phyloP scores from a whole-genome alignment of 1,140 invertebrate genomes.

The Sitobion miscanthi region DNA sequence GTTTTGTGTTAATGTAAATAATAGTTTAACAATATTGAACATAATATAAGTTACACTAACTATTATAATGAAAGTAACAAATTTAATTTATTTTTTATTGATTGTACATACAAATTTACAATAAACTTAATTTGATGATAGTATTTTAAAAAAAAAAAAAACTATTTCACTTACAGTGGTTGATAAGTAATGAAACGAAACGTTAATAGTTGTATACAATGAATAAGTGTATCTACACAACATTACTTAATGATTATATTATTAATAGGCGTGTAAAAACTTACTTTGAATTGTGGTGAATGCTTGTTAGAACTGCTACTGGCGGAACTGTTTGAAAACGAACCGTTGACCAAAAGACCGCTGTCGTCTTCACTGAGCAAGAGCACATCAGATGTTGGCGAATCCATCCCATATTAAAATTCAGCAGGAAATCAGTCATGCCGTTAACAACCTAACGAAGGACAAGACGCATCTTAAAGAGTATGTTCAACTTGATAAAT shows the following conservation, averaged over 20 bases:
- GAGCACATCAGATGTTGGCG: conserved; percentile 40
- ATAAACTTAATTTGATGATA: not conserved
- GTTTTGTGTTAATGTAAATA: not conserved
- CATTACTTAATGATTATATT: not conserved
- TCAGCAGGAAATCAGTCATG: not conserved
- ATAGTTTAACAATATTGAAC: not conserved
- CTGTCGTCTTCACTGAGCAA: conserved; percentile 45
- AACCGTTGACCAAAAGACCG: conserved; percentile 32
- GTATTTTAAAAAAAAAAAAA: not conserved
- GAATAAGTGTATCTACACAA: not conserved
- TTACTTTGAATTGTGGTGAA: conserved; percentile 8
- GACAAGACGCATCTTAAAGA: not conserved
- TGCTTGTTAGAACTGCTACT: conserved; percentile 16
- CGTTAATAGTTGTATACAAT: not conserved
- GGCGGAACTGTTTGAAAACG: conserved; percentile 33
- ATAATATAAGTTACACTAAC: no score
- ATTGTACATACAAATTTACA: not conserved
- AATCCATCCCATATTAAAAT: conserved; percentile 48
- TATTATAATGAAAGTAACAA: no score
- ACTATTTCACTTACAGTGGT: not conserved
- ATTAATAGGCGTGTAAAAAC: not conserved
- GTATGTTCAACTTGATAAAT: not conserved
- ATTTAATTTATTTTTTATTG: no score
- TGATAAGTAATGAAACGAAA: not conserved
- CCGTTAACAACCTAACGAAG: not conserved